phyloP scores from a whole-genome alignment of 2,888 invertebrate genomes.

The Quadriops clusia region DNA sequence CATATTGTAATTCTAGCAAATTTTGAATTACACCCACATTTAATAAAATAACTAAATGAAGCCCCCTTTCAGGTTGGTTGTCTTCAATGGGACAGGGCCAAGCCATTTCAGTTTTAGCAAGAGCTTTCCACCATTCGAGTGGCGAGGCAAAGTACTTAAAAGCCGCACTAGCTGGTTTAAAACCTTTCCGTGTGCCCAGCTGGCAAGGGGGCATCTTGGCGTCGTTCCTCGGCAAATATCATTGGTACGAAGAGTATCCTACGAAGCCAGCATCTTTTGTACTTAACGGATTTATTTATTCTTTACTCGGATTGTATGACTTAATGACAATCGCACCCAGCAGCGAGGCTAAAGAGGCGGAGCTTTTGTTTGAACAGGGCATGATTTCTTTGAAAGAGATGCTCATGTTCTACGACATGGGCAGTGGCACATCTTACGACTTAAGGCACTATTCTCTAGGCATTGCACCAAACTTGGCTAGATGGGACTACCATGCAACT shows the following conservation, averaged over 20 bases:
- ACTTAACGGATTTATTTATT: conserved; percentile 96
- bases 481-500: conserved; percentile 98
- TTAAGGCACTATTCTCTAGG: conserved; percentile 84
- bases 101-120: conserved; percentile 83
- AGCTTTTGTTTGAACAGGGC: conserved; percentile 69
- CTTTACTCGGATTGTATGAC: conserved; percentile 91
- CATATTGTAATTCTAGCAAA: conserved; percentile 72
- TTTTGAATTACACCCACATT: conserved; percentile 80
- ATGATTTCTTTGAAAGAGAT: conserved; percentile 78
- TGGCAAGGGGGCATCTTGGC: conserved; percentile 74
- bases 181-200: conserved; percentile 63
- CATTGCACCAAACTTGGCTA: conserved; percentile 84
- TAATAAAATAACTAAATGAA: too few relatives aligned
- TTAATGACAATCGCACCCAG: conserved; percentile 69
- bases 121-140: conserved; percentile 77
- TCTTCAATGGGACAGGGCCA: conserved; percentile 99
- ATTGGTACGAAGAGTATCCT: conserved; percentile 99
- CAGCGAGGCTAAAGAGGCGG: conserved; percentile 57
- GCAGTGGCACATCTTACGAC: conserved; percentile 93
- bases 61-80: conserved; percentile 55
- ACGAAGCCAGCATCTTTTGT: conserved; percentile 91
- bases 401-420: conserved; percentile 86
- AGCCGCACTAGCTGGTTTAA: conserved; percentile 70
- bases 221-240: conserved; percentile 70
- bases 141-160: conserved; percentile 65